phyloP scores from a whole-genome alignment of 1,140 invertebrate species.

The Sitophilus oryzae region DNA sequence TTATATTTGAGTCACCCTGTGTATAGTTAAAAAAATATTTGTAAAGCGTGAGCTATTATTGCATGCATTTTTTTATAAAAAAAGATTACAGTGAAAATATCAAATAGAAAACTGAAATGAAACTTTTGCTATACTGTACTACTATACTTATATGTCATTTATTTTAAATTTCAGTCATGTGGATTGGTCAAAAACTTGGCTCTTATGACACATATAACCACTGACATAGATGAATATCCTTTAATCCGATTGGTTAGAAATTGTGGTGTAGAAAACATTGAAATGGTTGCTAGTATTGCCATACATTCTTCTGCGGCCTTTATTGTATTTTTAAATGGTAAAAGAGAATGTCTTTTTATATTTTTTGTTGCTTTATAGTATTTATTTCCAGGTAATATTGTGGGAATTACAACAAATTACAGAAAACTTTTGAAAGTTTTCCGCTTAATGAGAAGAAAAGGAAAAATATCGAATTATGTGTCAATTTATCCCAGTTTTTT shows the following conservation, averaged over 20 bases:
- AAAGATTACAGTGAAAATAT: too few relatives aligned
- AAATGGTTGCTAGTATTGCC: constrained; percentile 79
- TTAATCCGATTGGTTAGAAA: constrained; percentile 78
- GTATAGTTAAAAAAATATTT: too few relatives aligned
- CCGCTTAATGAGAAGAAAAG: constrained; percentile 73
- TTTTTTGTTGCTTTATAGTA: not conserved
- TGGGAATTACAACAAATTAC: constrained; percentile 76
- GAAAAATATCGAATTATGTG: constrained; percentile 84
- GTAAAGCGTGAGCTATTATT: too few relatives aligned
- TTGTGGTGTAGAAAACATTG: constrained; percentile 85
- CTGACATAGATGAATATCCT: constrained; percentile 79
- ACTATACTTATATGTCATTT: not conserved
- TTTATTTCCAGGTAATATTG: constrained; percentile 61
- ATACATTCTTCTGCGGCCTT: constrained; percentile 73
- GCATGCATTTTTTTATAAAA: too few relatives aligned
- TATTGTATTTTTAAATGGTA: constrained; percentile 93
- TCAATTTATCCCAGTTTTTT: constrained; percentile 89
- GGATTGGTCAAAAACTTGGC: constrained; percentile 98
- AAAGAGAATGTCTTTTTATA: constrained; percentile 25
- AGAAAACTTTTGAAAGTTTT: constrained; percentile 66
- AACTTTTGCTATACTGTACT: too few relatives aligned
- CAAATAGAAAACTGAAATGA: too few relatives aligned
- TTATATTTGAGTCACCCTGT: too few relatives aligned
- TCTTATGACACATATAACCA: constrained; percentile 97
- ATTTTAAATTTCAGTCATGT: constrained; percentile 62